Evolutionary conservation across 2,797 vertebrate species (phyloP).

Genomic region (Phaenicophaeus curvirostris): DNA sequence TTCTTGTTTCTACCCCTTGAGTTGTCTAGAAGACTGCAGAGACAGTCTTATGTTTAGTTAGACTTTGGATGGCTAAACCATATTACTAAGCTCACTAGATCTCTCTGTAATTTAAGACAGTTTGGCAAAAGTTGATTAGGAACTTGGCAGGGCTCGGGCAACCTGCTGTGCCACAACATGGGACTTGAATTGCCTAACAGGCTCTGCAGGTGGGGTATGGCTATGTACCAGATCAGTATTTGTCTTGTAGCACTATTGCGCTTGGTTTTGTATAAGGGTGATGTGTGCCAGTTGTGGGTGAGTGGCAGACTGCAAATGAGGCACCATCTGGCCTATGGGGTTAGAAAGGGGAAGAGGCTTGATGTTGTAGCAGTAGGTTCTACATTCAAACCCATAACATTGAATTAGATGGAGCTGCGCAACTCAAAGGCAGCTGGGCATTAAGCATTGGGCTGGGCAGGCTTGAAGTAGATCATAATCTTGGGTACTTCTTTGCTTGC

Average conservation of each 20-base stretch:
- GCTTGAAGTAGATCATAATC: neutral
- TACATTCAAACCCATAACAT: neutral
- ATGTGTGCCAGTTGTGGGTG: neutral
- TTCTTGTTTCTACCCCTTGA: neutral
- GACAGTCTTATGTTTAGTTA: neutral
- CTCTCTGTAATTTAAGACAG: neutral
- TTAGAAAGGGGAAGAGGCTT: neutral
- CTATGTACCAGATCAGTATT: neutral
- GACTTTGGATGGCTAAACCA: neutral
- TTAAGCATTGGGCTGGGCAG: neutral
- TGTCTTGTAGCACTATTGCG: neutral
- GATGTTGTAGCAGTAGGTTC: neutral
- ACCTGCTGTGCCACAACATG: neutral
- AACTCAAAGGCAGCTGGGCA: neutral
- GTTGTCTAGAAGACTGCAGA: neutral
- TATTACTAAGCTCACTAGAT: neutral
- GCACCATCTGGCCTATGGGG: neutral
- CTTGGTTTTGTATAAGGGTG: neutral
- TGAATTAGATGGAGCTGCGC: neutral
- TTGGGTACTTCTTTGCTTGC: neutral
- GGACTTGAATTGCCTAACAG: constrained; percentile 7
- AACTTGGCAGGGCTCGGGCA: neutral
- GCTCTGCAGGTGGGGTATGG: constrained; percentile 13
- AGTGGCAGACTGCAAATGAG: neutral
- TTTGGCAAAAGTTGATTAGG: neutral